These are phyloP conservation scores for Oryzias curvinotus DNA, from an alignment of 2,113 vertebrate species.

Conservation along the genomic window DNA sequence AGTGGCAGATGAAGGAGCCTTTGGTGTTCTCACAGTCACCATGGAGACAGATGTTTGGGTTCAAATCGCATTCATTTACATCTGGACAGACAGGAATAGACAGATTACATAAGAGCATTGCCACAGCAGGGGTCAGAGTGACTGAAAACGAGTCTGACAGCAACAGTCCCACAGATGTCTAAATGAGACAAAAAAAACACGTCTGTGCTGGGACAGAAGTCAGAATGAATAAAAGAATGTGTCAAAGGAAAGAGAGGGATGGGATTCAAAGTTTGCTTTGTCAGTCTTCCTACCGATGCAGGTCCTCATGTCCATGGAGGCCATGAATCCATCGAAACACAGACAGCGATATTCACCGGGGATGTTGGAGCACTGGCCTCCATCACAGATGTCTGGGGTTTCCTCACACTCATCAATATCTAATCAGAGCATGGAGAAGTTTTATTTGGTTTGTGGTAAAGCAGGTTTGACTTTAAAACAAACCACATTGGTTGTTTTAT, in stretches of 20 bases:
- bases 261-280: background rate
- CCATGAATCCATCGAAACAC: slow-evolving; percentile 90
- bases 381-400: slow-evolving; percentile 87
- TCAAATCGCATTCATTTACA: slow-evolving; percentile 91
- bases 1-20: slow-evolving; percentile 94
- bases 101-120: slow-evolving; percentile 21
- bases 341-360: slow-evolving; percentile 89
- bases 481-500: background rate
- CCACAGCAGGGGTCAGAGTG: slow-evolving; percentile 11
- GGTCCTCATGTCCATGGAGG: slow-evolving; percentile 86
- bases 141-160: slow-evolving; percentile 33
- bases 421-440: slow-evolving; percentile 12
- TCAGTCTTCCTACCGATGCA: slow-evolving; percentile 85
- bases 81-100: slow-evolving; percentile 69
- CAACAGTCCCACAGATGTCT: background rate
- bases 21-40: slow-evolving; percentile 93
- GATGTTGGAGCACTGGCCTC: slow-evolving; percentile 90
- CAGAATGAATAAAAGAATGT: slow-evolving; percentile 1
- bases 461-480: background rate
- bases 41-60: slow-evolving; percentile 90
- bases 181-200: background rate
- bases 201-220: slow-evolving; percentile 3
- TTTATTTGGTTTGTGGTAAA: background rate
- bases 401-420: slow-evolving; percentile 83
- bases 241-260: background rate